These are phyloP conservation scores for Osmoderma eremita DNA, from an alignment of 2,888 invertebrate genomes.

Conservation along the genomic window DNA sequence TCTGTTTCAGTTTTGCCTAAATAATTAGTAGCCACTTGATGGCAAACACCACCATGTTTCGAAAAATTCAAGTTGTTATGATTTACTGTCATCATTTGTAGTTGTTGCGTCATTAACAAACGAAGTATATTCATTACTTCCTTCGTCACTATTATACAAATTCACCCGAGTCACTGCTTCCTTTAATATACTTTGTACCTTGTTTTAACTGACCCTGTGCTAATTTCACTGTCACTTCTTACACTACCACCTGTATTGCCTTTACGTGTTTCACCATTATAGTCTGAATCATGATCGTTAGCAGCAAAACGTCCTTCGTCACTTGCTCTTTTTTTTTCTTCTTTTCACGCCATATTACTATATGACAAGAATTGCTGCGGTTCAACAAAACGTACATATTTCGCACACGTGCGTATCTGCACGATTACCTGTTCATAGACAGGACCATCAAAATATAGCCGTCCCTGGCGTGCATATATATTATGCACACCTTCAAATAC, in stretches of 20 bases:
- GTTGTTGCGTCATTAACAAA: conserved; percentile 5
- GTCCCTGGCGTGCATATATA: conserved; percentile 11
- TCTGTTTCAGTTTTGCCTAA: conserved; percentile 15
- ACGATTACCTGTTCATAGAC: conserved; percentile 8
- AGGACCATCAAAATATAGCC: conserved; percentile 15
- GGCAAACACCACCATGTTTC: conserved; percentile 8
- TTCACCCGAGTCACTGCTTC: conserved; percentile 11
- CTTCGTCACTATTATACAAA: conserved; percentile 19
- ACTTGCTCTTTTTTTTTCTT: conserved; percentile 11
- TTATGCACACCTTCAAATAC: conserved; percentile 22
- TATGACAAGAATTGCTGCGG: conserved; percentile 2
- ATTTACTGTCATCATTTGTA: conserved; percentile 8
- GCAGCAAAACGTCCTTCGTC: conserved; percentile 12
- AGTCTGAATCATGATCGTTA: conserved; percentile 18
- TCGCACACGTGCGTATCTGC: background rate
- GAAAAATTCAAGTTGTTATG: conserved; percentile 19
- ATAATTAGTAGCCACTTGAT: conserved; percentile 12
- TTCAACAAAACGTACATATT: background rate
- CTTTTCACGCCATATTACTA: conserved; percentile 1
- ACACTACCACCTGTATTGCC: background rate
- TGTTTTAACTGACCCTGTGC: conserved; percentile 5
- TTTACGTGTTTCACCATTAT: conserved; percentile 10
- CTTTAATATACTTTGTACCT: background rate
- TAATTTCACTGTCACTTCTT: conserved; percentile 16
- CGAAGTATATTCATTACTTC: conserved; percentile 11